Evolutionary conservation across 2,888 invertebrate genomes (phyloP).

Genomic region (Automeris io): DNA sequence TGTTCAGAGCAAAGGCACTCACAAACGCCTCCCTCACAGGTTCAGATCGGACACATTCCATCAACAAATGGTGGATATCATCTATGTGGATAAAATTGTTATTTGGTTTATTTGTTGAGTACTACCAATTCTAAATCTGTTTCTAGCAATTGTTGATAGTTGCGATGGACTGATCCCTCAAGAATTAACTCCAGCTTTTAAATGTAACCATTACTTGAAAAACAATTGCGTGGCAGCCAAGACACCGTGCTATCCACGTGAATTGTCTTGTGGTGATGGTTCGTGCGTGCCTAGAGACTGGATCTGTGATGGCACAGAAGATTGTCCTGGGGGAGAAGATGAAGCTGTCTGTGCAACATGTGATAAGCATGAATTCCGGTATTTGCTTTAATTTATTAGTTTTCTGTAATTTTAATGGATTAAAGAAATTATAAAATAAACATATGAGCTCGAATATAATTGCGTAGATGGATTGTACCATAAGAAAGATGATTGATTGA

Average conservation of each 20-base stretch:
- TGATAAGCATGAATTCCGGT: constrained; percentile 54
- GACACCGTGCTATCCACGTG: constrained; percentile 69
- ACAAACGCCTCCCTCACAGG: too few relatives aligned
- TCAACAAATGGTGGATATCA: too few relatives aligned
- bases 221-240: constrained; percentile 73
- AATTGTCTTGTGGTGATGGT: constrained; percentile 76
- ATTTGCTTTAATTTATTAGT: constrained; percentile 9
- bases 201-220: constrained; percentile 78
- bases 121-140: background rate
- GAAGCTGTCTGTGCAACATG: constrained; percentile 72
- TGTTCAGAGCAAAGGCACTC: too few relatives aligned
- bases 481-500: too few relatives aligned
- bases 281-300: constrained; percentile 79
- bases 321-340: constrained; percentile 80
- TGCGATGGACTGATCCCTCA: constrained; percentile 78
- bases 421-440: background rate
- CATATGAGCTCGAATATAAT: background rate
- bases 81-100: too few relatives aligned
- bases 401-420: background rate
- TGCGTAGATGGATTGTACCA: too few relatives aligned
- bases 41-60: too few relatives aligned
- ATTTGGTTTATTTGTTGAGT: background rate
- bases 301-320: constrained; percentile 79
- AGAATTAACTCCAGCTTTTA: constrained; percentile 74
- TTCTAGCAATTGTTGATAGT: constrained; percentile 77